phyloP scores from a whole-genome alignment of 2,113 vertebrate genomes.

The Mastomys coucha region DNA sequence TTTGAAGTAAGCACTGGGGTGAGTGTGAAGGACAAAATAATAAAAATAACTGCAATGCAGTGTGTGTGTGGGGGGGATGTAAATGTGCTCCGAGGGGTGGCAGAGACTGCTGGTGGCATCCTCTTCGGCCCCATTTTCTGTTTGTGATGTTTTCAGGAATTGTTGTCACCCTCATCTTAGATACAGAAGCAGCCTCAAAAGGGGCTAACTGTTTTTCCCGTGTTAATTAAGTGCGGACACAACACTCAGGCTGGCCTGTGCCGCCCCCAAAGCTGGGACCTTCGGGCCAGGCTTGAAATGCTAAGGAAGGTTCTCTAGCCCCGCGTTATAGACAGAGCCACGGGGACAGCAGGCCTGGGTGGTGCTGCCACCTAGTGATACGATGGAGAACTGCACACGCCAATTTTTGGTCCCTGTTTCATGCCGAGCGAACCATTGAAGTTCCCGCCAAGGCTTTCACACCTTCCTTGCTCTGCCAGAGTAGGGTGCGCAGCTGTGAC shows the following conservation, averaged over 20 bases:
- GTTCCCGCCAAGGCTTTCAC: not conserved
- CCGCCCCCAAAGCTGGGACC: not conserved
- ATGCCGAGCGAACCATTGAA: not conserved
- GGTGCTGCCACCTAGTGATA: conserved; percentile 76
- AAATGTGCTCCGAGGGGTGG: not conserved
- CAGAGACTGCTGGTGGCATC: not conserved
- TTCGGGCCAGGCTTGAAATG: rapidly evolving
- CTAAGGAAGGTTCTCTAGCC: not conserved
- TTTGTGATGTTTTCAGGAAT: not conserved
- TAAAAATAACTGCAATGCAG: not conserved
- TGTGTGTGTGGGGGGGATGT: no score
- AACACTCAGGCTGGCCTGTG: not conserved
- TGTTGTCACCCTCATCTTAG: not conserved
- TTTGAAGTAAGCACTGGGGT: not conserved
- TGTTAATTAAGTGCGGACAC: not conserved
- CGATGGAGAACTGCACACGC: not conserved
- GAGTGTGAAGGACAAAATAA: not conserved
- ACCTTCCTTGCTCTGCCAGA: not conserved
- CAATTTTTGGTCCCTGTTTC: not conserved
- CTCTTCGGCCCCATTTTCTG: not conserved
- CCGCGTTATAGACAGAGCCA: rapidly evolving
- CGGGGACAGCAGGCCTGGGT: not conserved
- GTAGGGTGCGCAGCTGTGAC: not conserved
- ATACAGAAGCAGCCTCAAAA: conserved; percentile 25
- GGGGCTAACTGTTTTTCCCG: not conserved